Percentiles rank a stretch among this genome's conserved stretches.
phyloP scores from a whole-genome alignment of 2,797 vertebrate genomes.

The Huso huso region DNA sequence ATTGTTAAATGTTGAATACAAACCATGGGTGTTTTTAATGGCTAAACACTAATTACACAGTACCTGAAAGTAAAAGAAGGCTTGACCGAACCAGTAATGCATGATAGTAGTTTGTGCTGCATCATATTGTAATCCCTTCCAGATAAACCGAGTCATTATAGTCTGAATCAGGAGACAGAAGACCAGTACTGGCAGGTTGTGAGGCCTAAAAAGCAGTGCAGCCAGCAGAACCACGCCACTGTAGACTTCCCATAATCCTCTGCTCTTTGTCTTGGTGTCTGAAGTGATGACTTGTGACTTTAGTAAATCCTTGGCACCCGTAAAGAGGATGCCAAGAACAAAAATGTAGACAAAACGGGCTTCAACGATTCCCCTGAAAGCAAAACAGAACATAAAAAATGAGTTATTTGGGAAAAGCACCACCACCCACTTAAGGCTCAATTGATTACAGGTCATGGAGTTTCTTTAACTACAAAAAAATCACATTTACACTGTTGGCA shows the following conservation, averaged over 20 bases:
- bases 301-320: constrained; percentile 80
- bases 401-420: background rate
- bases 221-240: constrained; percentile 76
- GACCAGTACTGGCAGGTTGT: constrained; percentile 83
- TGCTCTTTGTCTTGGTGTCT: constrained; percentile 56
- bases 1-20: constrained; percentile 22
- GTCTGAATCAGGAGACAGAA: constrained; percentile 78
- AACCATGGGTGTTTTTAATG: background rate
- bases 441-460: too few relatives aligned
- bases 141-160: constrained; percentile 59
- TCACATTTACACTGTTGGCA: too few relatives aligned
- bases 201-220: constrained; percentile 76
- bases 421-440: background rate
- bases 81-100: constrained; percentile 96
- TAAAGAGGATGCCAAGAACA: constrained; percentile 86
- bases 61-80: constrained; percentile 65
- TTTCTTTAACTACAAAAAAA: too few relatives aligned
- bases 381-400: constrained; percentile 18
- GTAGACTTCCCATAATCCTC: constrained; percentile 84
- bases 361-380: constrained; percentile 81
- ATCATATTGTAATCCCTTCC: constrained; percentile 76
- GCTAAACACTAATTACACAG: constrained; percentile 4
- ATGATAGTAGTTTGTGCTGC: constrained; percentile 81
- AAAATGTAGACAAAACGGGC: constrained; percentile 90
- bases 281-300: constrained; percentile 71